Evolutionary conservation across 2,113 vertebrate genomes (phyloP), one percentile per base, ranked within the genome.

Genomic region (Oceanodroma tethys): DNA sequence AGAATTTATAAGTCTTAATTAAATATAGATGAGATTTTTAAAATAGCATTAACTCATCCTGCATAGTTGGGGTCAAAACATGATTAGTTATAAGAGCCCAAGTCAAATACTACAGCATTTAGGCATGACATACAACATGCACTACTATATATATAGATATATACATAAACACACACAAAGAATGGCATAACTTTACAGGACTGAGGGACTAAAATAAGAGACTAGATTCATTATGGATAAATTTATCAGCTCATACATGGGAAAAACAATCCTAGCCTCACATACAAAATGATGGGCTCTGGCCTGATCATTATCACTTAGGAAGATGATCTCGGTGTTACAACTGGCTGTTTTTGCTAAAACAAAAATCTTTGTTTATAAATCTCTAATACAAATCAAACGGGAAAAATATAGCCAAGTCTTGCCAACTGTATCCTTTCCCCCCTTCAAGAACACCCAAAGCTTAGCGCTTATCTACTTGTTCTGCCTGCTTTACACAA

Each of bases 11-110:
- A 94, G 76, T 86, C 75, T 89, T 73, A 56, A 86, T 95, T 88
- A 96, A 88, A 95, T 73, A 95, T 66, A 93, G 66, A 95, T 42
- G 34, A 88, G 66, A 80, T 70, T 94, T 97, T 93, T 70, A 36
- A 95, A 96, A 95, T 62, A 96, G 59, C 50, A 52, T 40, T 83
- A 86, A 83, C 63, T 92, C 71, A 93, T 52, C 43, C n/a, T 90
- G 67, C 47, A 90, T 8, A 88, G 79, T 11, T 68, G 23, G 27
- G 36, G 62, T 70, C 89, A 87, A 65, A 86, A 79, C 2, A 73
- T 21, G 32, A 75, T 34, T 75, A 60, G 48, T 70, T 94, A 21
- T 4, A 91, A 75, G 26, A 89, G 20, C 19, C 42, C 36, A 88
- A 68, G 66, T 71, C 32, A 71, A 80, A 75, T 10, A 67, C 38